Conservation (phyloP, 2,888 invertebrate species). For the Dolomedes plantarius region DNA sequence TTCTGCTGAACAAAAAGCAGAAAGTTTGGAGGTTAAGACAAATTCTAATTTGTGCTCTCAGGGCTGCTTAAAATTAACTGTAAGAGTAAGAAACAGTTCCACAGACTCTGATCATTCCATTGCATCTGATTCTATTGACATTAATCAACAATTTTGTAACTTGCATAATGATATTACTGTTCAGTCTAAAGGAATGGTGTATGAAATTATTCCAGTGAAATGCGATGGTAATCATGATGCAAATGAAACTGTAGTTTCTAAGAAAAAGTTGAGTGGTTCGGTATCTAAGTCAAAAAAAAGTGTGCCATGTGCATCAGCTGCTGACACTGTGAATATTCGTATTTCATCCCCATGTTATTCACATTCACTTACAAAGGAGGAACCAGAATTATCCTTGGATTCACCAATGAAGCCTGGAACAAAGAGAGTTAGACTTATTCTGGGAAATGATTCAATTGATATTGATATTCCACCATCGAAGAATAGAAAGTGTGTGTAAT, state of each 20-base stretch:
- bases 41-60: background rate
- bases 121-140: background rate
- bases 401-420: constrained; percentile 76
- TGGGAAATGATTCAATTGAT: constrained; percentile 91
- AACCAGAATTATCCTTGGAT: constrained; percentile 1
- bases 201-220: constrained; percentile 29
- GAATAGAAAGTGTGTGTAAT: background rate
- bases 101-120: background rate
- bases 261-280: background rate
- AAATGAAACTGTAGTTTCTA: background rate
- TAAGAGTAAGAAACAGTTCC: background rate
- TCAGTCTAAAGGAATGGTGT: constrained; percentile 24
- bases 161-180: background rate
- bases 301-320: background rate
- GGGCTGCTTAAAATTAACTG: background rate
- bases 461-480: constrained; percentile 84
- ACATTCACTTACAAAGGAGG: background rate
- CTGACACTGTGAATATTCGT: constrained; percentile 5
- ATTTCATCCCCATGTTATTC: constrained; percentile 39
- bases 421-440: constrained; percentile 89
- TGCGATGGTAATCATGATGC: constrained; percentile 17
- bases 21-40: background rate
- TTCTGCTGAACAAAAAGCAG: too few relatives aligned
- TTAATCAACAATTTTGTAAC: background rate
- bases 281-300: constrained; percentile 2